These are phyloP conservation scores for Trilocha varians DNA, from an alignment of 2,888 invertebrate genomes.

Conservation along the genomic window DNA sequence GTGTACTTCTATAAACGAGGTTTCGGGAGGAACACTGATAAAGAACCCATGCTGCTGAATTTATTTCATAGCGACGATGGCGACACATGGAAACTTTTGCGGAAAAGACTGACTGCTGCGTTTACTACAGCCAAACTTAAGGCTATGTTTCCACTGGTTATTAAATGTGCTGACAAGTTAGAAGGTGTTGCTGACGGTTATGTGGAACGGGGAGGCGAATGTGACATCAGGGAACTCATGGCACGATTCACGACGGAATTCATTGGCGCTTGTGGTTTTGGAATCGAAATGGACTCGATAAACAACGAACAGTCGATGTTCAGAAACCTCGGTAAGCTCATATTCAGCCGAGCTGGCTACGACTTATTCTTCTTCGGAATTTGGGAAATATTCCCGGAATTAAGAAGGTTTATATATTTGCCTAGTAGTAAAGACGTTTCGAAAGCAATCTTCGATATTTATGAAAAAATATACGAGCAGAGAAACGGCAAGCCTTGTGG, in stretches of 20 bases:
- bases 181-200: slow-evolving; percentile 25
- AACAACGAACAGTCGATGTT: slow-evolving; percentile 37
- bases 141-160: slow-evolving; percentile 50
- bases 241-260: slow-evolving; percentile 45
- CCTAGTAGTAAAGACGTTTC: slow-evolving; percentile 14
- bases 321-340: slow-evolving; percentile 27
- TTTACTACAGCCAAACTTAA: slow-evolving; percentile 50
- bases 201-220: slow-evolving; percentile 27
- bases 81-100: slow-evolving; percentile 44
- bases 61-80: slow-evolving; percentile 45
- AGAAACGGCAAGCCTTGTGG: slow-evolving; percentile 38
- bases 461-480: slow-evolving; percentile 30
- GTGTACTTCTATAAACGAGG: slow-evolving; percentile 38
- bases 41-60: slow-evolving; percentile 34
- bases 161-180: slow-evolving; percentile 42
- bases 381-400: slow-evolving; percentile 34
- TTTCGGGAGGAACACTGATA: slow-evolving; percentile 24
- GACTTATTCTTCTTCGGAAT: slow-evolving; percentile 17
- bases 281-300: slow-evolving; percentile 36
- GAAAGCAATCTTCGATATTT: slow-evolving; percentile 21
- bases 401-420: slow-evolving; percentile 19
- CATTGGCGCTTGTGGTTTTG: slow-evolving; percentile 45
- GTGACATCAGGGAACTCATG: slow-evolving; percentile 38
- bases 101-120: slow-evolving; percentile 47
- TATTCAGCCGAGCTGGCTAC: slow-evolving; percentile 23